Conservation (phyloP, 2,888 invertebrate genomes). For the Psococerastis gibbosa region DNA sequence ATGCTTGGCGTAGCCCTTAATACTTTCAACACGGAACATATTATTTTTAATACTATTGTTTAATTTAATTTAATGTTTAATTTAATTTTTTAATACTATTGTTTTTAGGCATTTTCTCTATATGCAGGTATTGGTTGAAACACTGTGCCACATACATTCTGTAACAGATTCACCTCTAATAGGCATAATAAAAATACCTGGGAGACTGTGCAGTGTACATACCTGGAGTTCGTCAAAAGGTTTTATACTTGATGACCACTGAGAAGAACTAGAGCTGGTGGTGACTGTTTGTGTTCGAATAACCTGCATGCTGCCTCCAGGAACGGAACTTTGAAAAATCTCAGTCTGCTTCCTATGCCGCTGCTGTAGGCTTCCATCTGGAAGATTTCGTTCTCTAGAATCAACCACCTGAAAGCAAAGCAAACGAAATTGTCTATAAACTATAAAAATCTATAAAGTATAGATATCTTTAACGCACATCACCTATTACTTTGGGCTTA, state of each 20-base stretch:
- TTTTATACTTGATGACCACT: conserved; percentile 11
- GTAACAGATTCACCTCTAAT: neutral
- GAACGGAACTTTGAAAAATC: conserved; percentile 47
- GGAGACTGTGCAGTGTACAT: neutral
- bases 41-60: no score
- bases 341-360: conserved; percentile 36
- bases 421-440: no score
- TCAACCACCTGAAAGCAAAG: conserved; percentile 36
- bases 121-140: no score
- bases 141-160: neutral
- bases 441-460: no score
- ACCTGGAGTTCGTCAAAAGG: conserved; percentile 15
- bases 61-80: no score
- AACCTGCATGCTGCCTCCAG: conserved; percentile 47
- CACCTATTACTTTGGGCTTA: no score
- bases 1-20: no score
- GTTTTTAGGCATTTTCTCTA: no score
- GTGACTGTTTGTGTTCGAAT: conserved; percentile 37
- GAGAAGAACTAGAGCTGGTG: conserved; percentile 17
- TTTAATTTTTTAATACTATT: no score
- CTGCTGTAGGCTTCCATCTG: conserved; percentile 31
- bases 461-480: no score
- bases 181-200: neutral
- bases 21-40: no score
- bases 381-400: conserved; percentile 31